Evolutionary conservation across 2,113 vertebrate genomes (phyloP).

Genomic region (Rhinichthys klamathensis): DNA sequence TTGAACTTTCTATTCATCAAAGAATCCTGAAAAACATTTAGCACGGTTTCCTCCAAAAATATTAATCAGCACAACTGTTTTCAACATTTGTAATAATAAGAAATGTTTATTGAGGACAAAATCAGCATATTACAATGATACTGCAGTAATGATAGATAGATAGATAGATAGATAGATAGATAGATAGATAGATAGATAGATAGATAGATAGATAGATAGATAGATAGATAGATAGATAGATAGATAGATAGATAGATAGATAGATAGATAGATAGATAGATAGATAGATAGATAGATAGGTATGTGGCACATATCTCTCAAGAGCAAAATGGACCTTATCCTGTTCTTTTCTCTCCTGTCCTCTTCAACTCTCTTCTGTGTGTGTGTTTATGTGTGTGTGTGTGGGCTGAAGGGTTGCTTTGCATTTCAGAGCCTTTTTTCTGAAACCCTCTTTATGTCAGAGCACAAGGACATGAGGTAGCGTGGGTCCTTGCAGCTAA

Average conservation of each 20-base stretch:
- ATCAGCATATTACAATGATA: background rate
- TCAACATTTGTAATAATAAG: too few species aligned
- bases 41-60: too few species aligned
- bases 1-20: too few species aligned
- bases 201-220: too few species aligned
- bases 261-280: too few species aligned
- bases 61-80: too few species aligned
- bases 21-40: too few species aligned
- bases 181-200: too few species aligned
- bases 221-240: too few species aligned
- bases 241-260: too few species aligned
- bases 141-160: background rate
- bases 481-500: slow-evolving; percentile 51
- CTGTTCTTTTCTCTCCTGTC: slow-evolving; percentile 1
- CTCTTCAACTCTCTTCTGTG: background rate
- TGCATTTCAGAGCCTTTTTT: slow-evolving; percentile 51
- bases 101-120: background rate
- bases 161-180: too few species aligned
- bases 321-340: background rate
- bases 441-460: slow-evolving; percentile 14
- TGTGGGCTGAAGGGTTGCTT: slow-evolving; percentile 17
- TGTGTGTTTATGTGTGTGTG: background rate
- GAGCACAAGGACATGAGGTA: slow-evolving; percentile 44
- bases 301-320: background rate
- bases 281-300: too few species aligned